These are phyloP conservation scores for Tragelaphus strepsiceros DNA, from an alignment of 2,113 vertebrate genomes.

Conservation along the genomic window DNA sequence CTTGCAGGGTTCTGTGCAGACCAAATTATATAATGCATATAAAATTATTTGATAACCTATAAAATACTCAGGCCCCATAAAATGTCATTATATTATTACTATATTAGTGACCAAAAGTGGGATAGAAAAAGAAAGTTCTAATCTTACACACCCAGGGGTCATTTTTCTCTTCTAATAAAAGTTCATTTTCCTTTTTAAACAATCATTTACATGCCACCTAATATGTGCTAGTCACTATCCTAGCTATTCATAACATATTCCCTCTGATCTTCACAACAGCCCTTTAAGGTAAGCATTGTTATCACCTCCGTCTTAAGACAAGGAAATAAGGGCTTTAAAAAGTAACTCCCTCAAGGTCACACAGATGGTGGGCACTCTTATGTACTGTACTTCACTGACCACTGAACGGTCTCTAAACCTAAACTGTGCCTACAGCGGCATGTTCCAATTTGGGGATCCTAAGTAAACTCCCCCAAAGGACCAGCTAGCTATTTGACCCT, in stretches of 20 bases:
- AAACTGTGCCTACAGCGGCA: neutral
- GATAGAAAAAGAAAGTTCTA: neutral
- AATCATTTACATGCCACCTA: neutral
- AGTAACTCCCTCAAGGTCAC: neutral
- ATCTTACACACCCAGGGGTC: neutral
- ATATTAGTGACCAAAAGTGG: neutral
- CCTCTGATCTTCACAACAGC: neutral
- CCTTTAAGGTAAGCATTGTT: neutral
- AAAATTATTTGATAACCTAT: conserved; percentile 33
- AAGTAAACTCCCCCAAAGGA: neutral
- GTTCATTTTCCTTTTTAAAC: conserved; percentile 27
- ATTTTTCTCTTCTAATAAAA: neutral
- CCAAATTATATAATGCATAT: neutral
- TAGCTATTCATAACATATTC: neutral
- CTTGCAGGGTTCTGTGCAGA: neutral
- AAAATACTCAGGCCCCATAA: neutral
- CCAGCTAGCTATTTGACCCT: neutral
- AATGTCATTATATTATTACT: neutral
- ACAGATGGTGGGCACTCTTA: neutral
- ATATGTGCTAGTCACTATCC: neutral
- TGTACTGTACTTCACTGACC: neutral
- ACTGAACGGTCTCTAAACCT: neutral
- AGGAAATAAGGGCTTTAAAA: neutral
- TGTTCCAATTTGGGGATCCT: neutral
- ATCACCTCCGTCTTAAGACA: neutral